Base-by-base conservation (phyloP, 2,797 vertebrate species). In the Danio albolineatus region DNA sequence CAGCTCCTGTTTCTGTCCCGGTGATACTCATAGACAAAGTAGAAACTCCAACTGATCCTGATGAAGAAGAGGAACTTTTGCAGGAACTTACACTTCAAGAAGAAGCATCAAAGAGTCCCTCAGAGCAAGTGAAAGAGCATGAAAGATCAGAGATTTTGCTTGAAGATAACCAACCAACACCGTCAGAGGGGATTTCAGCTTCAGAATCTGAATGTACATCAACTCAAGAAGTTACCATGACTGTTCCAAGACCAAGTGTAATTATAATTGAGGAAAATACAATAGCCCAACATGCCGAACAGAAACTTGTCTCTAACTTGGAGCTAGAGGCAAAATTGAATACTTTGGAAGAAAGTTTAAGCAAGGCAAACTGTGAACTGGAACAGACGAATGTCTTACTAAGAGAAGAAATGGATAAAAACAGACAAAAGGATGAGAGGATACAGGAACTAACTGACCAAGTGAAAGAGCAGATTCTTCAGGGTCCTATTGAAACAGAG, bases 381-480 rank as follows among this genome's bases (percentile, higher is more conserved):
- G 91, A 95, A 73, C 93, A 76, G 82, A 92, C 95, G 49, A 93
- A 92, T 76, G 73, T 74, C 5, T 87, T 94, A 85, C 88, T 99
- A 76, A 91, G 89, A 82, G 92, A 92, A 76, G 96, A 97, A 88
- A 90, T 94, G 46, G 90, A 93, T 1, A 95, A 96, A 69, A 94
- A 96, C 84, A 93, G 92, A 85, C 85, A 89, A 75, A 97, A 96
- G 76, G 95, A 96, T 70, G 92, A 91, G 60, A 95, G 74, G 85
- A 97, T 98, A 86, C 84, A 91, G 67, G 91, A 96, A 78, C 84
- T 98, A 51, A 93, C 91, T 83, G 91, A 94, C n/a, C 90, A 92
- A 88, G 64, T 90, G 87, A 86, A 43, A 12, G 19, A 14, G 56
- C 53, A 13, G 49, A 7, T 8, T 76, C 41, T 64, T 8, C 0